These are phyloP conservation scores for Drosophila mettleri DNA, from an alignment of 2,888 invertebrate genomes.

Conservation along the genomic window DNA sequence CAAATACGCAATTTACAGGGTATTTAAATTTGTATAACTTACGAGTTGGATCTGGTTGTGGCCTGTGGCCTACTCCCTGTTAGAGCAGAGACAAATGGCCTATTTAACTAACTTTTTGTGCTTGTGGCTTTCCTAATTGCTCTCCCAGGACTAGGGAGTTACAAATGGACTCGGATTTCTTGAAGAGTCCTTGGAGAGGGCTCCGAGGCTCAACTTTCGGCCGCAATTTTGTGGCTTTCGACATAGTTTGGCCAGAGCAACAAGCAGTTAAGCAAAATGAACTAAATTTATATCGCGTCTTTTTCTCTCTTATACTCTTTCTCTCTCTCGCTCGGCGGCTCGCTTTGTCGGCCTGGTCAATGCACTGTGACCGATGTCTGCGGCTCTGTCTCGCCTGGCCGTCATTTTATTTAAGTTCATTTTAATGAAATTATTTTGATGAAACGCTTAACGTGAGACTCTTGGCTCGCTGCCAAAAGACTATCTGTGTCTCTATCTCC, in stretches of 20 bases:
- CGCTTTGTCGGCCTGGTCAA: slow-evolving; percentile 7
- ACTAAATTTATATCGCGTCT: neutral
- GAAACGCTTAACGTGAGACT: slow-evolving; percentile 29
- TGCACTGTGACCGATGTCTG: slow-evolving; percentile 19
- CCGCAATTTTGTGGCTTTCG: slow-evolving; percentile 2
- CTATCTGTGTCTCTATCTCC: neutral
- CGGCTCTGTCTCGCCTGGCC: slow-evolving; percentile 9
- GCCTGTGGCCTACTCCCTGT: neutral
- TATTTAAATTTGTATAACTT: neutral
- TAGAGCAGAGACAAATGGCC: neutral
- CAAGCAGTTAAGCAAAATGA: slow-evolving; percentile 4
- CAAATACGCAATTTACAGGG: neutral
- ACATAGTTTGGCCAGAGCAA: slow-evolving; percentile 7
- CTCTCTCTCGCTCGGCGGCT: neutral
- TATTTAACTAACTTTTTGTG: slow-evolving; percentile 5
- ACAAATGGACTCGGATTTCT: slow-evolving; percentile 5
- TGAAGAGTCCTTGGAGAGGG: slow-evolving; percentile 9
- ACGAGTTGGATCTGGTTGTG: neutral
- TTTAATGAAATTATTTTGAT: slow-evolving; percentile 33
- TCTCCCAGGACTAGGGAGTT: neutral
- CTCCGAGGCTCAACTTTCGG: neutral
- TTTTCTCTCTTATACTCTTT: neutral
- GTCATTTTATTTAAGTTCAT: slow-evolving; percentile 25
- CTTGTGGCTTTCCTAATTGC: slow-evolving; percentile 9
- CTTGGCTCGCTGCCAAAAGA: slow-evolving; percentile 22